phyloP scores from a whole-genome alignment of 1,140 invertebrate species.

The Sinonovacula constricta region DNA sequence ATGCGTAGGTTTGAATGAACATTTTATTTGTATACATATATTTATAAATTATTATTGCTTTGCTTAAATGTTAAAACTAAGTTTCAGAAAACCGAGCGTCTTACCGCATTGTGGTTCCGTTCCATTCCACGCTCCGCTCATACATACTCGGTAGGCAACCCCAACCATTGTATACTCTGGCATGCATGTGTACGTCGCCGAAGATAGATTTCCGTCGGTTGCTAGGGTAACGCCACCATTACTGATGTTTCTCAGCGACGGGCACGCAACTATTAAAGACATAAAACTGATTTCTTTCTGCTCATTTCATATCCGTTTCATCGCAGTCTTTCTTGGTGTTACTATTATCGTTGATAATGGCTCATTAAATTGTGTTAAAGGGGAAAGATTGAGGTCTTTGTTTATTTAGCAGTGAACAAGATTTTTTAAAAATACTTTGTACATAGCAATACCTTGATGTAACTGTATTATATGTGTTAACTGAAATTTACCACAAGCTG shows the following conservation, averaged over 20 bases:
- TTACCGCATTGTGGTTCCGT: neutral
- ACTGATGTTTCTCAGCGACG: neutral
- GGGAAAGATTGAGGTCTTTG: neutral
- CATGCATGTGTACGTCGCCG: neutral
- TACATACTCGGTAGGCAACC: neutral
- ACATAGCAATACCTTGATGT: neutral
- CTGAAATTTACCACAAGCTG: conserved; percentile 25
- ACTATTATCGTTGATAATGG: too few relatives aligned
- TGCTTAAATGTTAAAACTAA: too few relatives aligned
- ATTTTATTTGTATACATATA: too few relatives aligned
- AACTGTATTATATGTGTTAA: neutral
- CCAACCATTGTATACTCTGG: neutral
- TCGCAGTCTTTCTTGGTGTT: too few relatives aligned
- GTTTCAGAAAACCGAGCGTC: too few relatives aligned
- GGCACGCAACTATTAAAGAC: conserved; percentile 19
- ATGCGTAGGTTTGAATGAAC: too few relatives aligned
- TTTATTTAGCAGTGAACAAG: neutral
- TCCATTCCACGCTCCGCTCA: neutral
- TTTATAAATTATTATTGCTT: too few relatives aligned
- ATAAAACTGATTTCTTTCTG: neutral
- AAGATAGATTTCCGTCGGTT: neutral
- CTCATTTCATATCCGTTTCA: too few relatives aligned
- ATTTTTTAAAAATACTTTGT: neutral
- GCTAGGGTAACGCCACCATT: conserved; percentile 14
- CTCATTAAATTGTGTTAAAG: neutral